Evolutionary conservation across 2,888 invertebrate species (phyloP).

Genomic region (Autographa gamma): DNA sequence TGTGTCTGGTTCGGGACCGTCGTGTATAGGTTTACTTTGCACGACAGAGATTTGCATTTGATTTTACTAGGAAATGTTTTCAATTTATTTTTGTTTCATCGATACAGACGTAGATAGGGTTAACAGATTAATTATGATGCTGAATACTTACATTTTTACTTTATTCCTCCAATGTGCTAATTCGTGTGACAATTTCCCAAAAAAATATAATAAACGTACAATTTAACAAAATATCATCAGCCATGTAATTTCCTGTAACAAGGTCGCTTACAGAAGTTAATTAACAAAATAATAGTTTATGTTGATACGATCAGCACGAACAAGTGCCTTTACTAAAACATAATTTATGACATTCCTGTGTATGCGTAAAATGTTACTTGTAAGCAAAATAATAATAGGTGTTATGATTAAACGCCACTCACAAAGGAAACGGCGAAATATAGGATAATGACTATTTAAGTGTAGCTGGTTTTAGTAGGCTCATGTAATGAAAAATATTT

Average conservation of each 20-base stretch:
- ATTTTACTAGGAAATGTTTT: neutral
- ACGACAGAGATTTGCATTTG: neutral
- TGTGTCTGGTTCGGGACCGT: neutral
- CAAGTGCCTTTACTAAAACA: constrained; percentile 12
- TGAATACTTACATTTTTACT: too few species aligned
- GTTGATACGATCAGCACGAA: constrained; percentile 19
- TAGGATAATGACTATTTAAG: neutral
- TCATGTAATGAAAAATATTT: too few species aligned
- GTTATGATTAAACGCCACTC: neutral
- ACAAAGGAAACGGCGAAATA: neutral
- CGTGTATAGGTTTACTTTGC: neutral
- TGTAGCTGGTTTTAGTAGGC: neutral
- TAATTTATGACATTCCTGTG: neutral
- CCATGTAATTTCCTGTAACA: constrained; percentile 23
- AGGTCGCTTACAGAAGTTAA: constrained; percentile 20
- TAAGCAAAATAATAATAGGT: neutral
- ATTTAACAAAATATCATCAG: neutral
- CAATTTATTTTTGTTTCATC: neutral
- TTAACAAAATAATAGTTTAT: constrained; percentile 27
- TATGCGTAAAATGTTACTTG: constrained; percentile 3
- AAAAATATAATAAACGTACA: neutral
- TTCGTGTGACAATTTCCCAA: neutral
- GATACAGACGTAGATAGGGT: neutral
- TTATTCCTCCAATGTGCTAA: too few species aligned
- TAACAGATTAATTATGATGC: too few species aligned